phyloP scores from a whole-genome alignment of 2,888 invertebrate species.

The Phasia obesa region DNA sequence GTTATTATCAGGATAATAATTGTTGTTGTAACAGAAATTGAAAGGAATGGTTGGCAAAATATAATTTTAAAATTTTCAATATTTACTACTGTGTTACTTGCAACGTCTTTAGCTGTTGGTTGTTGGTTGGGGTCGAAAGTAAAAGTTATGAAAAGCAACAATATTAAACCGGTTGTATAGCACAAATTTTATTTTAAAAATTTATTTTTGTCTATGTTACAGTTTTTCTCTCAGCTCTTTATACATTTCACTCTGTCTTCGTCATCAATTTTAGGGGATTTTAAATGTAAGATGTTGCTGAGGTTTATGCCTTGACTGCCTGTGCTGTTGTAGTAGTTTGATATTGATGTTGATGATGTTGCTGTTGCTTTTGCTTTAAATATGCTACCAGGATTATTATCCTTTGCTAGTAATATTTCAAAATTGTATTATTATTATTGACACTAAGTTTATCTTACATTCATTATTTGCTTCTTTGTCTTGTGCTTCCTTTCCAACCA shows the following conservation, averaged over 20 bases:
- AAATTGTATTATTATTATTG: conserved; percentile 58
- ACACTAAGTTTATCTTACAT: conserved; percentile 45
- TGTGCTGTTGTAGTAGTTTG: conserved; percentile 5
- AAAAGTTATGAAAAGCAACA: background rate
- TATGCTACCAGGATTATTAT: conserved; percentile 56
- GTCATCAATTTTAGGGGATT: conserved; percentile 39
- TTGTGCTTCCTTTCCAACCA: conserved; percentile 12
- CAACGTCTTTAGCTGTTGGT: conserved; percentile 14
- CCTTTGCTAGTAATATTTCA: conserved; percentile 49
- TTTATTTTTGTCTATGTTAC: background rate
- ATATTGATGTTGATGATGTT: background rate
- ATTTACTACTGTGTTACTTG: background rate
- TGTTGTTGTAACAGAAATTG: background rate
- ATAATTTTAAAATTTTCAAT: background rate
- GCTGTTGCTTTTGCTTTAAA: conserved; percentile 27
- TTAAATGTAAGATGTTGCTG: conserved; percentile 7
- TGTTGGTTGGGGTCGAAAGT: background rate
- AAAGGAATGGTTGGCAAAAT: background rate
- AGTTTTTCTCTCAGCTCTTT: background rate
- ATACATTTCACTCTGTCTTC: background rate
- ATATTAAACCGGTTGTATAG: conserved; percentile 5
- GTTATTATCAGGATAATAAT: background rate
- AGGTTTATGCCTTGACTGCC: background rate
- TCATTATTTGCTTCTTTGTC: conserved; percentile 2
- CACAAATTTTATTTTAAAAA: background rate